These are phyloP conservation scores for Aspiorhynchus laticeps DNA, from an alignment of 2,113 vertebrate species.

Conservation along the genomic window DNA sequence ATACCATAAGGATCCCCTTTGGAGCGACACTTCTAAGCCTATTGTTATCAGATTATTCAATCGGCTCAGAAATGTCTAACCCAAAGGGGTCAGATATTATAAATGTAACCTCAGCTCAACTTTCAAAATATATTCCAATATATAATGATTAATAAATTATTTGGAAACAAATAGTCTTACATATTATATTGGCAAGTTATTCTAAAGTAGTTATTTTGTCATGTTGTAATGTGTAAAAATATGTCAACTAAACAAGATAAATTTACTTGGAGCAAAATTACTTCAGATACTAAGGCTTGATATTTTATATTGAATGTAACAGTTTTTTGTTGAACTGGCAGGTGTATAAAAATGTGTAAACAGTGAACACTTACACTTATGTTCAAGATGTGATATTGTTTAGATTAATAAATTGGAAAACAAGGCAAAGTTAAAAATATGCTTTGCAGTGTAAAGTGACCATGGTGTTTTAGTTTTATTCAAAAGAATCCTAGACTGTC, in stretches of 20 bases:
- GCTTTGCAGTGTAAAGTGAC: background rate
- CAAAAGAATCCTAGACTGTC: background rate
- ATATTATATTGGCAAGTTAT: background rate
- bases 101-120: background rate
- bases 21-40: background rate
- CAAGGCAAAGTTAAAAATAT: background rate
- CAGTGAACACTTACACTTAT: background rate
- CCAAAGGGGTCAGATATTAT: background rate
- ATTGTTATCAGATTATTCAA: background rate
- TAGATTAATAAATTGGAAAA: background rate
- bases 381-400: background rate
- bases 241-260: background rate
- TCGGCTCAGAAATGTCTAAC: background rate
- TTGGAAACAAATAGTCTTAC: background rate
- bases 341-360: background rate
- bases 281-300: background rate
- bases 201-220: background rate
- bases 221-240: background rate
- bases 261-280: background rate
- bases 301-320: background rate
- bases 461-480: background rate
- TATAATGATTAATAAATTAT: background rate
- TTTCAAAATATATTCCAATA: background rate
- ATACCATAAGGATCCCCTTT: background rate
- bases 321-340: background rate